Conservation (phyloP, 2,113 vertebrate species). For the Raja brachyura region DNA sequence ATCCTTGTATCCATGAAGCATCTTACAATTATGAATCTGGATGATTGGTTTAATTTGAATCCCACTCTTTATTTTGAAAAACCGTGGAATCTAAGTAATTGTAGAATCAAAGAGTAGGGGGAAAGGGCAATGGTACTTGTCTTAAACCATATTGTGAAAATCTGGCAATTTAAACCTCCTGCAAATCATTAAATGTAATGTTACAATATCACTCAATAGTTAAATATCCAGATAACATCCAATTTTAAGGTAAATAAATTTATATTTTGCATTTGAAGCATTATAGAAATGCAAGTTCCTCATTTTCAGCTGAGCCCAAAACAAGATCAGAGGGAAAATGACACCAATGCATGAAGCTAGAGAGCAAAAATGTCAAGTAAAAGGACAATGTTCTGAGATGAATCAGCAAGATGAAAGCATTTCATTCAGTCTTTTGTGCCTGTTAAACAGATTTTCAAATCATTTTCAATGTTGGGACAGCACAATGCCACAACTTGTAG, state of each 20-base stretch:
- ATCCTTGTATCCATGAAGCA: neutral
- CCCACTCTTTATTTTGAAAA: neutral
- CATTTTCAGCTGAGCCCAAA: neutral
- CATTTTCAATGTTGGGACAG: too few species aligned
- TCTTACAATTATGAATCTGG: neutral
- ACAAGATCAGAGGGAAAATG: neutral
- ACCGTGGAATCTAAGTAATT: neutral
- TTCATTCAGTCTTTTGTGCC: neutral
- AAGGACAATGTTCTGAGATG: neutral
- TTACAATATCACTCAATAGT: neutral
- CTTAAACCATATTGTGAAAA: neutral
- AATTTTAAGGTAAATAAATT: too few species aligned
- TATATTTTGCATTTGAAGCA: neutral
- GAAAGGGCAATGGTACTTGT: too few species aligned
- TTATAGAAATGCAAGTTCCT: conserved; percentile 4
- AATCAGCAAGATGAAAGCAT: too few species aligned
- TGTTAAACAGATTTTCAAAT: neutral
- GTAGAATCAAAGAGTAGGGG: neutral
- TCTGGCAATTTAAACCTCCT: neutral
- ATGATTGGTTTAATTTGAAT: neutral
- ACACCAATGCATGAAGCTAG: neutral
- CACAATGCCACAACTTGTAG: too few species aligned
- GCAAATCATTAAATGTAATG: neutral
- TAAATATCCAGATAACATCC: neutral
- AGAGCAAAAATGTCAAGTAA: neutral